These are phyloP conservation scores for Euura saliciscinereae DNA, from an alignment of 1,140 invertebrate genomes.

Conservation along the genomic window DNA sequence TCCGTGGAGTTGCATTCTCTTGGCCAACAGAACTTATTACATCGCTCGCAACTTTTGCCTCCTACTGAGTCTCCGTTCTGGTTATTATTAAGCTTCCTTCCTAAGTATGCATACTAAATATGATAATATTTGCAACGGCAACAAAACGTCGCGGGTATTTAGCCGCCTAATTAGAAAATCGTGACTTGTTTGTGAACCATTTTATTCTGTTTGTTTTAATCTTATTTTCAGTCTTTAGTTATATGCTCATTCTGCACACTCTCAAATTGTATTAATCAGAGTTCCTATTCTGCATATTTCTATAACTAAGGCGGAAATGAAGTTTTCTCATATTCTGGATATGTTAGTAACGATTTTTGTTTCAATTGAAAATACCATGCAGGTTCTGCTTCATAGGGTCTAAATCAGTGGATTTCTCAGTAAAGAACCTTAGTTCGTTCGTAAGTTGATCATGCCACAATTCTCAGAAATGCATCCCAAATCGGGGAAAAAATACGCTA, in stretches of 20 bases:
- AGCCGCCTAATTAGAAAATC: slow-evolving; percentile 60
- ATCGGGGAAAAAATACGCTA: no score
- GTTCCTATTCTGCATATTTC: not conserved
- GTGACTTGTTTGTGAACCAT: slow-evolving; percentile 59
- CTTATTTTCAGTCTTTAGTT: not conserved
- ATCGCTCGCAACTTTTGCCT: slow-evolving; percentile 50
- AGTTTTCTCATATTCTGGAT: not conserved
- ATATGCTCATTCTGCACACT: not conserved
- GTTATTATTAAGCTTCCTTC: slow-evolving; percentile 58
- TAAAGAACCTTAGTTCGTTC: no score
- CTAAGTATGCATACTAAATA: slow-evolving; percentile 62
- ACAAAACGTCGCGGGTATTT: slow-evolving; percentile 60
- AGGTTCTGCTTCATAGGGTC: no score
- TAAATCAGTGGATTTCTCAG: no score
- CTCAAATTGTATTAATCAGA: not conserved
- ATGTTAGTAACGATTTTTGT: no score
- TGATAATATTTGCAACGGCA: slow-evolving; percentile 60
- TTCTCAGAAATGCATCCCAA: no score
- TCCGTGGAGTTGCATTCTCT: slow-evolving; percentile 27
- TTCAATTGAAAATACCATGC: no score
- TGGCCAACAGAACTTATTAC: slow-evolving; percentile 56
- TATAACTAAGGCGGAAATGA: not conserved
- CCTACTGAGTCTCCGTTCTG: slow-evolving; percentile 39
- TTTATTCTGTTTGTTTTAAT: slow-evolving; percentile 37
- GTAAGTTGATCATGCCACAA: no score